Evolutionary conservation across 2,888 invertebrate genomes (phyloP).

Genomic region (Labia minor): DNA sequence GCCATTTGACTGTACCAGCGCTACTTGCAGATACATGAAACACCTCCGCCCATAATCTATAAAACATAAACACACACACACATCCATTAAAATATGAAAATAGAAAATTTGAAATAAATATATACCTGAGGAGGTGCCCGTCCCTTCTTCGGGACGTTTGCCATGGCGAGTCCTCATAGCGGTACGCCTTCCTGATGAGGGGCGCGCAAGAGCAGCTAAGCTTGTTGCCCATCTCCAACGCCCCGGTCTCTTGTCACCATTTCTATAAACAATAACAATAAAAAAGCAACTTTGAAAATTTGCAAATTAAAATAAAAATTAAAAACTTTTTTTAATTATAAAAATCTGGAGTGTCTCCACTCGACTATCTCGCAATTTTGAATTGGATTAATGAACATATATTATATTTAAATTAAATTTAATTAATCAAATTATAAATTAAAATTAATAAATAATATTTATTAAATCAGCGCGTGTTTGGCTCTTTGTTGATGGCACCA

Average conservation of each 20-base stretch:
- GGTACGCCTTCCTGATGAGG: constrained; percentile 89
- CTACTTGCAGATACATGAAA: constrained; percentile 93
- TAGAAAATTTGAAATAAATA: no score
- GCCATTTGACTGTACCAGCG: constrained; percentile 90
- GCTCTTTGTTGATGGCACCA: no score
- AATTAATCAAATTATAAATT: no score
- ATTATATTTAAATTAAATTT: no score
- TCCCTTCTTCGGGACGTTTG: constrained; percentile 75
- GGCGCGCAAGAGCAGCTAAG: constrained; percentile 94
- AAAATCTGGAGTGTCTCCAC: no score
- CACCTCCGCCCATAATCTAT: constrained; percentile 95
- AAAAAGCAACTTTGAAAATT: no score
- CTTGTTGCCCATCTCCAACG: constrained; percentile 79
- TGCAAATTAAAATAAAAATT: no score
- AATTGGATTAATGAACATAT: no score
- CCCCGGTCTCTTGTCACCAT: constrained; percentile 24
- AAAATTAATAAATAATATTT: no score
- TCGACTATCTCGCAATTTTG: no score
- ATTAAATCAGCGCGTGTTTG: no score
- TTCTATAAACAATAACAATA: not conserved
- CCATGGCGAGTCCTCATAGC: constrained; percentile 94
- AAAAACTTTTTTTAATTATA: no score
- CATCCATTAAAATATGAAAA: not conserved
- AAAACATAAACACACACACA: constrained; percentile 28
- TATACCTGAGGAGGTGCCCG: constrained; percentile 77